Base-by-base conservation (phyloP, 2,113 vertebrate species). In the Tapirus terrestris region DNA sequence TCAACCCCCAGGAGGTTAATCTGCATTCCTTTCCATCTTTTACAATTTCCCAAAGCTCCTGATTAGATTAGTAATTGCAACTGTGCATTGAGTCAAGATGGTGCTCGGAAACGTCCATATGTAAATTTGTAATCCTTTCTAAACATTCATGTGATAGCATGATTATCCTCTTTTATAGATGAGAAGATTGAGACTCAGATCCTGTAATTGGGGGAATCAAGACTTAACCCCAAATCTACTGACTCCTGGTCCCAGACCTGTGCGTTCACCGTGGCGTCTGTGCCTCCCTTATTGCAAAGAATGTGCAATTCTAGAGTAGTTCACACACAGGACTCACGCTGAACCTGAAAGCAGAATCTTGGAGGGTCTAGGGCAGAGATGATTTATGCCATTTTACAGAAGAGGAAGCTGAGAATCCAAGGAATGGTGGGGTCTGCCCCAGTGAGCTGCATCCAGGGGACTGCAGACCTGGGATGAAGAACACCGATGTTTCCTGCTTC, bases 401-500 rank as follows among this genome's bases (percentile, higher is more conserved):
- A 76, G 31, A 29, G 31, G 56, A 95, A 43, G 5, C 58, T 48
- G 77, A 86, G 75, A 76, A 31, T 33, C 33, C 53, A 65, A 58
- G 56, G n/a, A 7, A 29, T 2, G 0, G 20, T 6, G 20, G 18
- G 12, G 10, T 48, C 18, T 45, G 29, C 39, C 5, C 60, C 80
- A 29, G 1, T 13, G 87, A 36, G 31, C 63, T 56, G 31, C 23
- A 39, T 3, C 23, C 7, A 3, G 3, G 18, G 18, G 23, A 31
- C 36, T n/a, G 36, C 63, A 39, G 68, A 45, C 33, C 36, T 14
- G 33, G 51, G 45, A 58, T 6, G 3, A 17, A 23, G 14, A 80
- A 36, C 36, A 53, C n/a, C 8, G 8, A 0, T 4, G 9, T 29
- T 53, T 29, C 13, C 1, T 14, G 36, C 48, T 21, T 8, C 18